Evolutionary conservation across 2,888 invertebrate species (phyloP).

Genomic region (Leistus spinibarbis): DNA sequence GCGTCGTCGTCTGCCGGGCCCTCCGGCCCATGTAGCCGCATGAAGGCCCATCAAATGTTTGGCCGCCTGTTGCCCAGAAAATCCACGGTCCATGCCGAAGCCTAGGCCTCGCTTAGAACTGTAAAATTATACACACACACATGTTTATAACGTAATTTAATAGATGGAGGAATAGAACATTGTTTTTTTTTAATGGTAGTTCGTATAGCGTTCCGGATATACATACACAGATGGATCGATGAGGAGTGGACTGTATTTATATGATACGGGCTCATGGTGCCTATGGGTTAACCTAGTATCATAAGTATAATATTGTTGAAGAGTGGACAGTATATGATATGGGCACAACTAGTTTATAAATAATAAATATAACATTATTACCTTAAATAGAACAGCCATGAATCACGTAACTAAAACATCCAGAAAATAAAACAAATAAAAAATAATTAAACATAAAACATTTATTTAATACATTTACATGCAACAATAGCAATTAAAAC

Average conservation of each 20-base stretch:
- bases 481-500: background rate
- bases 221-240: too few species aligned
- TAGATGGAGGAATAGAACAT: background rate
- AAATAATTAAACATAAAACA: conserved; percentile 26
- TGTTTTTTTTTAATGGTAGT: too few species aligned
- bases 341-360: too few species aligned
- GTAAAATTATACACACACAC: conserved; percentile 47
- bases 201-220: too few species aligned
- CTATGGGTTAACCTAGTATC: too few species aligned
- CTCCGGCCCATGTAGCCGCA: conserved; percentile 87
- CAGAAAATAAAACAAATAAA: background rate
- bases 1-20: conserved; percentile 87
- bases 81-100: conserved; percentile 85
- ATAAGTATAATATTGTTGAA: too few species aligned
- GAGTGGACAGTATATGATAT: too few species aligned
- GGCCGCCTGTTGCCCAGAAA: conserved; percentile 87
- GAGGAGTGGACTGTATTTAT: too few species aligned
- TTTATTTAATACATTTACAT: conserved; percentile 18
- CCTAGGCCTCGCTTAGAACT: conserved; percentile 88
- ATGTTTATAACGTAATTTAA: conserved; percentile 32
- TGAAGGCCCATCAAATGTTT: conserved; percentile 91
- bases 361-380: too few species aligned
- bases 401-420: too few species aligned
- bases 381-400: too few species aligned
- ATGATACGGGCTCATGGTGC: too few species aligned